Percentiles rank a stretch among this genome's conserved stretches.
phyloP scores from a whole-genome alignment of 2,888 invertebrate genomes.

The Zhengitettix transpicula region DNA sequence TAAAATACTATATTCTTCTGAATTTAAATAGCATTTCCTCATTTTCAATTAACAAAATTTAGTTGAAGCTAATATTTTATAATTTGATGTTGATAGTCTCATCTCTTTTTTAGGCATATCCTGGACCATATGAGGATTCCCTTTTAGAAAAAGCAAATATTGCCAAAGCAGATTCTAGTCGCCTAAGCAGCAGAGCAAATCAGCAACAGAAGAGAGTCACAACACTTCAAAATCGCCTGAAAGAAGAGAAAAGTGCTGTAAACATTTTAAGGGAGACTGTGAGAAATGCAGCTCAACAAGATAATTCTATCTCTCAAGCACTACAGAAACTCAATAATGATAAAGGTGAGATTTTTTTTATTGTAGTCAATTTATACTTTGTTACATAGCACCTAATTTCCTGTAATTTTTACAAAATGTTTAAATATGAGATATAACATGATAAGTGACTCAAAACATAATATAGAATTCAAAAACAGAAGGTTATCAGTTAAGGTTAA shows the following conservation, averaged over 20 bases:
- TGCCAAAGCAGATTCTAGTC: constrained; percentile 33
- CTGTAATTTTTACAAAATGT: no score
- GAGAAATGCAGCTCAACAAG: constrained; percentile 13
- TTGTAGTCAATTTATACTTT: no score
- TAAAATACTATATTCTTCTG: background rate
- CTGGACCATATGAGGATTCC: constrained; percentile 23
- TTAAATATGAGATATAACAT: no score
- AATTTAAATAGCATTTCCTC: background rate
- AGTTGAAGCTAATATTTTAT: background rate
- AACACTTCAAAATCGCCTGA: constrained; percentile 7
- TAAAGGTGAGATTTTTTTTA: background rate
- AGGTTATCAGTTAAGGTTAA: no score
- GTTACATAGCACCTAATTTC: no score
- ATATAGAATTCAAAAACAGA: no score
- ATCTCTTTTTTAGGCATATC: constrained; percentile 4
- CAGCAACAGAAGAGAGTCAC: constrained; percentile 31
- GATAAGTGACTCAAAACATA: no score
- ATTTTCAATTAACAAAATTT: background rate
- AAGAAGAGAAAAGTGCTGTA: constrained; percentile 7
- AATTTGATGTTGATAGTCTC: no score
- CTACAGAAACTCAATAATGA: constrained; percentile 6
- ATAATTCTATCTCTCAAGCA: constrained; percentile 15
- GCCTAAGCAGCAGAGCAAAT: constrained; percentile 35
- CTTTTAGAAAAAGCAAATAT: constrained; percentile 33
- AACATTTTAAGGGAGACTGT: constrained; percentile 6